phyloP scores from a whole-genome alignment of 2,888 invertebrate genomes.

The Drosophila monieri region DNA sequence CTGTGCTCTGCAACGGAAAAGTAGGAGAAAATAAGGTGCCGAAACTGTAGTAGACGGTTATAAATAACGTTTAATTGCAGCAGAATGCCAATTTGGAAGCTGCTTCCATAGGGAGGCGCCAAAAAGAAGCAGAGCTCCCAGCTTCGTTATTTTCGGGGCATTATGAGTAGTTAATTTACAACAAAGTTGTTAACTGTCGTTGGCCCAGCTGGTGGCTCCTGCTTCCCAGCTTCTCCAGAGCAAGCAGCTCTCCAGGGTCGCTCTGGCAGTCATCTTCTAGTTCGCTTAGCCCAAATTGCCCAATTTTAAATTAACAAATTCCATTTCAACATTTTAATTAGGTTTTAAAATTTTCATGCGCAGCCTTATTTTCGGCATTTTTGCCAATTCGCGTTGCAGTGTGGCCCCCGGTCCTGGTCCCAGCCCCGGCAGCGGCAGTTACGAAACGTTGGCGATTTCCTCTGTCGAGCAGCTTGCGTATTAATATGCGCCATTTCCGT shows the following conservation, averaged over 20 bases:
- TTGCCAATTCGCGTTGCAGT: constrained; percentile 19
- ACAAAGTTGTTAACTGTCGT: constrained; percentile 73
- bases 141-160: constrained; percentile 46
- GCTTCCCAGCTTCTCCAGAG: not conserved
- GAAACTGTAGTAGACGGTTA: constrained; percentile 70
- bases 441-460: constrained; percentile 54
- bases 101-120: constrained; percentile 18
- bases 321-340: constrained; percentile 81
- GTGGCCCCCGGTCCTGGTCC: not conserved
- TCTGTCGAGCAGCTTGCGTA: constrained; percentile 73
- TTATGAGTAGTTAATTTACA: constrained; percentile 80
- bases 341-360: constrained; percentile 79
- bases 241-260: constrained; percentile 17
- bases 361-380: constrained; percentile 46
- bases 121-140: not conserved
- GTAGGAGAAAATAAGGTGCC: constrained; percentile 15
- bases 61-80: constrained; percentile 82
- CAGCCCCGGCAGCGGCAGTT: constrained; percentile 11
- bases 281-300: constrained; percentile 62
- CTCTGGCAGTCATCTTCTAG: constrained; percentile 47
- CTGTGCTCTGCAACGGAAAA: not conserved
- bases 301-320: constrained; percentile 80
- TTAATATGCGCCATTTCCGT: constrained; percentile 80
- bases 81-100: constrained; percentile 72
- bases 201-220: constrained; percentile 47